phyloP scores from a whole-genome alignment of 1,140 invertebrate species.

The Drosophila sp. region DNA sequence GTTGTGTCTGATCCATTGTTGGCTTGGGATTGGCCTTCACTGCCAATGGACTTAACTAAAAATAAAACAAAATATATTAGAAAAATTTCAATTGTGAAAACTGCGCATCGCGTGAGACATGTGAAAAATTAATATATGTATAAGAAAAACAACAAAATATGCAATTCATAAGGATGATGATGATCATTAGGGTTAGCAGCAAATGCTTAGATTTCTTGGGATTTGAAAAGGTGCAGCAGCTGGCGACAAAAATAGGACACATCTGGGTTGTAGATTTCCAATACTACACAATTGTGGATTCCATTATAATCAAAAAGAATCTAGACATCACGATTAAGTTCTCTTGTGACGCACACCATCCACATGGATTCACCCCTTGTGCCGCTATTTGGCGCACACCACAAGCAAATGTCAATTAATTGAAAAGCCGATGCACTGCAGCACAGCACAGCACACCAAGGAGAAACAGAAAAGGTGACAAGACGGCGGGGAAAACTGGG shows the following conservation, averaged over 20 bases:
- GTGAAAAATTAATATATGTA: conserved; percentile 39
- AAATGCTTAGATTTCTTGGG: conserved; percentile 26
- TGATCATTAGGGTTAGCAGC: conserved; percentile 29
- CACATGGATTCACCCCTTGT: conserved; percentile 16
- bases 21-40: conserved; percentile 52
- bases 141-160: conserved; percentile 44
- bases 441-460: not conserved
- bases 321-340: not conserved
- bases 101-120: conserved; percentile 61
- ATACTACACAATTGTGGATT: conserved; percentile 1
- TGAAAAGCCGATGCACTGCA: conserved; percentile 50
- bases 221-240: conserved; percentile 3
- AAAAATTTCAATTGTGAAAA: conserved; percentile 30
- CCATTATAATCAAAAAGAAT: not conserved
- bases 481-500: conserved; percentile 35
- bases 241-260: conserved; percentile 49
- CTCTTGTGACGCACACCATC: not conserved
- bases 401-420: conserved; percentile 67
- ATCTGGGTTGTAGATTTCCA: conserved; percentile 20
- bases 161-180: conserved; percentile 36
- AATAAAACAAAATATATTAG: conserved; percentile 7
- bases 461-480: conserved; percentile 16
- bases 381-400: conserved; percentile 35
- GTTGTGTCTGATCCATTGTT: conserved; percentile 51
- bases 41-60: conserved; percentile 63